phyloP scores from a whole-genome alignment of 2,797 vertebrate species.

The Bradypus variegatus region DNA sequence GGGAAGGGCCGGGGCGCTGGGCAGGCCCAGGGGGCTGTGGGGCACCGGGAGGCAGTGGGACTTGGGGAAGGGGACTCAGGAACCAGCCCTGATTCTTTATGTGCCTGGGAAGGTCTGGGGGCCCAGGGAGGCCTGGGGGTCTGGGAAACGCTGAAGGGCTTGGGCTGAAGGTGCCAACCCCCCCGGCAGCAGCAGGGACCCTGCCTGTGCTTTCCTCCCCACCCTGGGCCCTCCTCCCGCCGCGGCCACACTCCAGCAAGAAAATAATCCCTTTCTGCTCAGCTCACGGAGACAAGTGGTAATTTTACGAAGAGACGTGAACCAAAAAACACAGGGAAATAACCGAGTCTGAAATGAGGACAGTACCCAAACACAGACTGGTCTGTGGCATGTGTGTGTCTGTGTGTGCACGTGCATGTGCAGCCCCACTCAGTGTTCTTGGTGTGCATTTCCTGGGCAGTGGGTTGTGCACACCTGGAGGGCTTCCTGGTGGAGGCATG shows the following conservation, averaged over 20 bases:
- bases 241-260: not conserved
- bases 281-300: not conserved
- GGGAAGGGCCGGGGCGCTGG: too few relatives aligned
- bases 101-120: not conserved
- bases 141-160: too few relatives aligned
- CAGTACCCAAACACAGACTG: fast-evolving
- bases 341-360: too few relatives aligned
- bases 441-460: fast-evolving
- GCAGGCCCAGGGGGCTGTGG: too few relatives aligned
- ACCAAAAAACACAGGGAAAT: not conserved
- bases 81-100: not conserved
- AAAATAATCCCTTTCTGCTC: not conserved
- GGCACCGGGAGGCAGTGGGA: not conserved
- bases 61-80: not conserved
- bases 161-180: fast-evolving
- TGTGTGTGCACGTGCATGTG: not conserved
- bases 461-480: fast-evolving
- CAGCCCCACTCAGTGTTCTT: fast-evolving
- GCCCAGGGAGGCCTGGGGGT: not conserved
- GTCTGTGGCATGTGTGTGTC: fast-evolving
- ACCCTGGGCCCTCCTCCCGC: fast-evolving
- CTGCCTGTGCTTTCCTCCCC: not conserved
- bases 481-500: not conserved
- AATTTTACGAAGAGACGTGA: not conserved
- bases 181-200: not conserved